Evolutionary conservation across 2,888 invertebrate species (phyloP), one percentile per base, ranked within the genome.

Genomic region (Eupithecia inturbata): DNA sequence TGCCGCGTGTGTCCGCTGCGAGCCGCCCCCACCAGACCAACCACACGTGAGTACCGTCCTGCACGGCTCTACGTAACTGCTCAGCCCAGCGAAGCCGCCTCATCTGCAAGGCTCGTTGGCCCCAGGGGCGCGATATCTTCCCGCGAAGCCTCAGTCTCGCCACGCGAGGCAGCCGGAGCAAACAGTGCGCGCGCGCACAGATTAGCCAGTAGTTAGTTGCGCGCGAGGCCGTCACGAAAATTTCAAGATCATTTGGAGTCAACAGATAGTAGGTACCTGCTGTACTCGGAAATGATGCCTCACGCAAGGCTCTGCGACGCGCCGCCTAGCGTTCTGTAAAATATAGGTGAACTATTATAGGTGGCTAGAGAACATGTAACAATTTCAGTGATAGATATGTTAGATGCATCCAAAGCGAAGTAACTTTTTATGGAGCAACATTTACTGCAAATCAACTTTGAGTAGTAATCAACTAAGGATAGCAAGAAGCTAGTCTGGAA

Each of bases 121-220:
- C 5, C 14, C 14, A 57, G 57, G 57, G 26, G 57, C 57, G 26
- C 62, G 16, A 31, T 62, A 62, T 31, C 31, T 76, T 78, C 79
- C 77, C 77, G 75, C 67, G 73, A 76, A 80, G 82, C 80, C 79
- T 80, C 75, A 70, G 72, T 76, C 77, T 78, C 80, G 79, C 79
- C 82, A 79, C 78, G 74, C 57, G 57, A 26, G 57, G 73, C 77
- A 79, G 75, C 74, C 77, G 78, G 78, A 81, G 79, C 78, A 79
- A 79, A 74, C 74, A 77, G 79, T 77, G 77, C 78, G 79, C 74
- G 72, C 28, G 66, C 71, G 71, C 72, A n/a, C 64, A 66, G 66
- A 66, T 39, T 66, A 66, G 26, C 0, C 22, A 5, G 66, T 26
- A 41, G 66, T 66, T 66, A 22, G 62, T 62, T 22, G 26, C 39